Conservation (phyloP, 1,140 invertebrate species). For the Parasteatoda tepidariorum region DNA sequence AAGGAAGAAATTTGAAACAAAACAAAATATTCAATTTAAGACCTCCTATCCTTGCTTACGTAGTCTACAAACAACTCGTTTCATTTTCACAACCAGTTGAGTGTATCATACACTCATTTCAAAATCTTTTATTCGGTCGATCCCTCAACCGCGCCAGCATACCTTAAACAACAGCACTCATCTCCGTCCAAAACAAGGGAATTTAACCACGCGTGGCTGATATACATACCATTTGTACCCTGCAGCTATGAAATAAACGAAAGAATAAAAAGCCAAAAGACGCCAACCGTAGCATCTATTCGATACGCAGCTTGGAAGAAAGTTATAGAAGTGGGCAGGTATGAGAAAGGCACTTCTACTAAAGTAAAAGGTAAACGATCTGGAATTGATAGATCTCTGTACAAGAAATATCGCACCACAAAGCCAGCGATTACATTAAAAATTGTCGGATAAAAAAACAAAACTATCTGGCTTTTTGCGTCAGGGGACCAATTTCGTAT, state of each 20-base stretch:
- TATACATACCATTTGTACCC: neutral
- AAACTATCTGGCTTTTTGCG: too few species aligned
- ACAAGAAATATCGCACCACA: too few species aligned
- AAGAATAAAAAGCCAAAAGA: neutral
- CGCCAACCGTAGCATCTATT: neutral
- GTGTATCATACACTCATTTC: neutral
- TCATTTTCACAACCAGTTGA: neutral
- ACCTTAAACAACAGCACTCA: too few species aligned
- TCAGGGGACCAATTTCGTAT: too few species aligned
- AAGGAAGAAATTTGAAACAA: too few species aligned
- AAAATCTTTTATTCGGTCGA: neutral
- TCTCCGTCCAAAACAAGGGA: too few species aligned
- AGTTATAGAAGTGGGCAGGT: neutral
- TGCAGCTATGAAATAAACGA: neutral
- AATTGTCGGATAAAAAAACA: too few species aligned
- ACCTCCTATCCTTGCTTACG: too few species aligned
- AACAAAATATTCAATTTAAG: too few species aligned
- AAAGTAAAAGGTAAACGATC: neutral
- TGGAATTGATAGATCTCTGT: too few species aligned
- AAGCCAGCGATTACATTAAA: too few species aligned
- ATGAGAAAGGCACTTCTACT: neutral
- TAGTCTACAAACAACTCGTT: too few species aligned
- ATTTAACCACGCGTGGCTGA: neutral
- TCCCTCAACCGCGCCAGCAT: neutral
- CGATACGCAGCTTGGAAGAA: neutral